Evolutionary conservation across 2,113 vertebrate species (phyloP).

Genomic region (Oxyura jamaicensis): DNA sequence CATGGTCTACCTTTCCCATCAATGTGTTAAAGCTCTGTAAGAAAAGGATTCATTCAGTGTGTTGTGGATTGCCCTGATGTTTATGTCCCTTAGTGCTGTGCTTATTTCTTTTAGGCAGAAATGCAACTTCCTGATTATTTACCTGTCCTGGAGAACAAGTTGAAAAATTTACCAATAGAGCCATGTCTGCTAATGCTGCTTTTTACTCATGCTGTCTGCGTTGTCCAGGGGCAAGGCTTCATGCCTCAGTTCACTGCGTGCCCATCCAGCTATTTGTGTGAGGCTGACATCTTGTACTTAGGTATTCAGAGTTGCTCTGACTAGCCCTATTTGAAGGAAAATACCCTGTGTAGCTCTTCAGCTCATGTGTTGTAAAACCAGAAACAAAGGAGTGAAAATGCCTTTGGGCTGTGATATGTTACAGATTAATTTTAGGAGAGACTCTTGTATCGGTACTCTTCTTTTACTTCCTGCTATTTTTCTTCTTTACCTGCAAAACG

Average conservation of each 20-base stretch:
- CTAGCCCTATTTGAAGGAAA: neutral
- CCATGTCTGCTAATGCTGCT: neutral
- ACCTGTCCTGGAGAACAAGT: neutral
- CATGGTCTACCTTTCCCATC: neutral
- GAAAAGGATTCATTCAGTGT: neutral
- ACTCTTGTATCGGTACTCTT: neutral
- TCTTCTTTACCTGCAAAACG: neutral
- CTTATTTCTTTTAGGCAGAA: constrained; percentile 45
- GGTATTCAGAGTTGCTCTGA: neutral
- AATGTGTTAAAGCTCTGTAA: neutral
- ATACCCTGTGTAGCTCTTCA: neutral
- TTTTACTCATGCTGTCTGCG: neutral
- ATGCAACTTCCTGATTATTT: neutral
- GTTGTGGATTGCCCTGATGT: neutral
- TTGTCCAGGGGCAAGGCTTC: neutral
- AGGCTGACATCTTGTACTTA: neutral
- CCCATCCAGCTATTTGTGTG: neutral
- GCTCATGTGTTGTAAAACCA: neutral
- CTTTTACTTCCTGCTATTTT: neutral
- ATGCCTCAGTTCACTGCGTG: fast-evolving
- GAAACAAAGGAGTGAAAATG: neutral
- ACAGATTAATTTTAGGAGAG: neutral
- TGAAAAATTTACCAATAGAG: neutral
- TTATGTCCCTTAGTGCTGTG: neutral
- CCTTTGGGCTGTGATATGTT: neutral